Conservation (phyloP, 2,797 vertebrate species). For the Rachycentron canadum region DNA sequence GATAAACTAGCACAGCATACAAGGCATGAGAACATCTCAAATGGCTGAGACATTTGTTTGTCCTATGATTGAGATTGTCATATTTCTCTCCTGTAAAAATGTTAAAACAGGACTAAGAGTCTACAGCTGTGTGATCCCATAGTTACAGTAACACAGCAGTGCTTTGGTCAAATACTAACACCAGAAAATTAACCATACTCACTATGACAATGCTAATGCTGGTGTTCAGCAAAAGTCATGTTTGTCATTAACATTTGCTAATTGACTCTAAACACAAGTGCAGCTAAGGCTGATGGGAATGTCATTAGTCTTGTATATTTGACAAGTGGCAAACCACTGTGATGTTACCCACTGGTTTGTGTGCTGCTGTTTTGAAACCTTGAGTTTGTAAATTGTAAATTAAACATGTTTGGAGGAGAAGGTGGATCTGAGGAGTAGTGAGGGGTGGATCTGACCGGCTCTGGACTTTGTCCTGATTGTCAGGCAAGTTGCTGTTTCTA, state of each 20-base stretch:
- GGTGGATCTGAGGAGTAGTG: no score
- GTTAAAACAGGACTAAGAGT: background rate
- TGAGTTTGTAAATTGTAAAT: no score
- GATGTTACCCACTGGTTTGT: no score
- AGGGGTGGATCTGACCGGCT: no score
- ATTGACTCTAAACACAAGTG: background rate
- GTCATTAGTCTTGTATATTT: no score
- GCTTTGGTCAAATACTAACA: background rate
- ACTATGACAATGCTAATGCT: background rate
- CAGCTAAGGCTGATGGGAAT: no score
- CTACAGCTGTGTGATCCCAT: background rate
- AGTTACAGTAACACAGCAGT: background rate
- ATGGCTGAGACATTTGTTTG: background rate
- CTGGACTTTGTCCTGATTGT: no score
- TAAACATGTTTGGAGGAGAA: no score
- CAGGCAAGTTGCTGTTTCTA: no score
- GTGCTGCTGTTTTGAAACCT: no score
- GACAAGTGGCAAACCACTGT: no score
- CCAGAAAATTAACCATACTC: background rate
- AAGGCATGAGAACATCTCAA: background rate
- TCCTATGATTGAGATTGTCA: background rate
- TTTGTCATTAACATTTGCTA: background rate
- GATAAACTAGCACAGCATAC: background rate
- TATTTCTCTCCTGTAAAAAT: background rate
- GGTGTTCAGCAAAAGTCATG: constrained; percentile 2